phyloP scores from a whole-genome alignment of 2,888 invertebrate genomes.

The Mycalesis mineus region DNA sequence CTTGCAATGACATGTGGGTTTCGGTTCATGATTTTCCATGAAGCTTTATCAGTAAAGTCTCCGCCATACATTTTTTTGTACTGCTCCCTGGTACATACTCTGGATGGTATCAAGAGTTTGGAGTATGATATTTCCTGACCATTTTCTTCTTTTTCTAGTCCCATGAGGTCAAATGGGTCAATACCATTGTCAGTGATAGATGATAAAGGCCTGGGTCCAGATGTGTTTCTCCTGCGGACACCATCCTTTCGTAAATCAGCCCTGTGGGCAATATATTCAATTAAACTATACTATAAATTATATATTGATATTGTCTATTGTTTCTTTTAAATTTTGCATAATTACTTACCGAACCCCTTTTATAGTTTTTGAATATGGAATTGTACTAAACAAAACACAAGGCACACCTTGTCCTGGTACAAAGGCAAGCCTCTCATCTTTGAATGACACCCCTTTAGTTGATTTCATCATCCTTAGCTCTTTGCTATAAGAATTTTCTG shows the following conservation, averaged over 20 bases:
- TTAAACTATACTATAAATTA: neutral
- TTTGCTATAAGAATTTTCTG: constrained; percentile 76
- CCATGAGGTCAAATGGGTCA: constrained; percentile 91
- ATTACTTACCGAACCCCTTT: constrained; percentile 78
- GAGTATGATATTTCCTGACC: constrained; percentile 96
- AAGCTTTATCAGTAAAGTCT: constrained; percentile 63
- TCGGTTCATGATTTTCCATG: constrained; percentile 62
- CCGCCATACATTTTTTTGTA: constrained; percentile 71
- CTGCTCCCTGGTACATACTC: constrained; percentile 63
- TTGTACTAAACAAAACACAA: constrained; percentile 90
- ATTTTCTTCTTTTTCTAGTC: constrained; percentile 88
- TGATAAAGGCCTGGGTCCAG: constrained; percentile 89
- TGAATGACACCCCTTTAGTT: constrained; percentile 82
- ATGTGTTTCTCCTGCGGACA: constrained; percentile 87
- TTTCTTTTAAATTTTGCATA: neutral
- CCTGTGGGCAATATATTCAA: neutral
- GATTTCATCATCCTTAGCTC: constrained; percentile 80
- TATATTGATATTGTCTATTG: neutral
- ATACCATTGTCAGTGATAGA: constrained; percentile 88
- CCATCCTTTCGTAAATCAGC: constrained; percentile 84
- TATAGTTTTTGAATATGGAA: constrained; percentile 87
- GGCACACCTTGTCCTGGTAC: constrained; percentile 88
- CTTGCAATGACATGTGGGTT: constrained; percentile 79
- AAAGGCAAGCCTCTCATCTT: constrained; percentile 89
- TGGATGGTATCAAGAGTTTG: constrained; percentile 87